Conservation (phyloP, 2,888 invertebrate genomes). For the Meganola albula region DNA sequence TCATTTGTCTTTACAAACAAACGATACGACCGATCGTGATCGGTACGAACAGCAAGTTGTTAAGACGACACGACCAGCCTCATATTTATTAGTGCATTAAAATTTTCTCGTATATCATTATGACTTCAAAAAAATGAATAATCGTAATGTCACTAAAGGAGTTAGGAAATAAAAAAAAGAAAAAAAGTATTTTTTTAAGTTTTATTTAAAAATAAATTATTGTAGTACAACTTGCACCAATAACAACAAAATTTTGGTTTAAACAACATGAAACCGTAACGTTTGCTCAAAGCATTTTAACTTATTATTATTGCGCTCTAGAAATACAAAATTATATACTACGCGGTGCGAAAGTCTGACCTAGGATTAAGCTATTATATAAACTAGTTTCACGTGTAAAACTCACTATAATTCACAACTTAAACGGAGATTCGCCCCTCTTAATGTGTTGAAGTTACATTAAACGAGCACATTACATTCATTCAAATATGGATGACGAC, state of each 20-base stretch:
- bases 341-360: constrained; percentile 48
- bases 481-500: too few relatives aligned
- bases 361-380: constrained; percentile 37
- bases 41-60: too few relatives aligned
- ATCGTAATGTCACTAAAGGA: too few relatives aligned
- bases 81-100: constrained; percentile 2
- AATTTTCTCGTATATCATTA: too few relatives aligned
- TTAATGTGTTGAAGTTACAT: constrained; percentile 19
- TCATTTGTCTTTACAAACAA: too few relatives aligned
- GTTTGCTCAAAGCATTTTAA: constrained; percentile 65
- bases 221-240: constrained; percentile 74
- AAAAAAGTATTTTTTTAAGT: constrained; percentile 40
- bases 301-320: constrained; percentile 48
- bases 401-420: constrained; percentile 38
- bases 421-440: constrained; percentile 48
- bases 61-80: too few relatives aligned
- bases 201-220: constrained; percentile 78
- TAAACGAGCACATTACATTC: too few relatives aligned
- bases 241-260: constrained; percentile 77
- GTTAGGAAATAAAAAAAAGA: constrained; percentile 22
- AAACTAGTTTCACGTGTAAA: constrained; percentile 32
- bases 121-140: too few relatives aligned
- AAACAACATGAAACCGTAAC: constrained; percentile 67
- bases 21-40: too few relatives aligned
- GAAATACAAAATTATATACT: constrained; percentile 52